Conservation (phyloP, 2,797 vertebrate genomes). For the Crypturellus tataupa region DNA sequence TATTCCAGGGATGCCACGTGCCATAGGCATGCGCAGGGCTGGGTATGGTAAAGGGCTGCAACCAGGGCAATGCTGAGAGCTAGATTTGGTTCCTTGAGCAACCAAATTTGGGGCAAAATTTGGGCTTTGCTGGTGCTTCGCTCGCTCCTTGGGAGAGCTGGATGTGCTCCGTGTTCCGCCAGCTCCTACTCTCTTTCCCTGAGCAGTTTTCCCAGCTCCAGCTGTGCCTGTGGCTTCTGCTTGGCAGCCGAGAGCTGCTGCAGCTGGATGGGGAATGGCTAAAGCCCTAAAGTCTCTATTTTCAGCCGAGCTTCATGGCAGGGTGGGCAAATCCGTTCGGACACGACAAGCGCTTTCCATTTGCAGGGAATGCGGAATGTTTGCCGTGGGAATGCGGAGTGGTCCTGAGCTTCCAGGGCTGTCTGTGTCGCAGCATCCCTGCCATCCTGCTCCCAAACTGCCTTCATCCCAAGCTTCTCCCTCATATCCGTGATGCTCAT, state of each 20-base stretch:
- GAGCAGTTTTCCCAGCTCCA: neutral
- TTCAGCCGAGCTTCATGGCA: neutral
- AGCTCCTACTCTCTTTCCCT: neutral
- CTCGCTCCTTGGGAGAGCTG: neutral
- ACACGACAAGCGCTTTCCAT: neutral
- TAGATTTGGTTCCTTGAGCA: neutral
- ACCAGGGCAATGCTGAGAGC: neutral
- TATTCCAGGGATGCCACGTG: neutral
- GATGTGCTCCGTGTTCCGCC: neutral
- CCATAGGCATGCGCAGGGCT: neutral
- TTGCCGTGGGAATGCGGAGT: too few species aligned
- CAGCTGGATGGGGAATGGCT: accelerated
- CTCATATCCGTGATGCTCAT: neutral
- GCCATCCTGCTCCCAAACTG: neutral
- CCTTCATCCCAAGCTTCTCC: neutral
- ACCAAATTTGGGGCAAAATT: too few species aligned
- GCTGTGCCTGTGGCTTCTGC: accelerated
- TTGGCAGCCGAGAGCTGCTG: neutral
- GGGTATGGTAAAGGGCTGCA: neutral
- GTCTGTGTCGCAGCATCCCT: neutral
- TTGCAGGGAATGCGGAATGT: neutral
- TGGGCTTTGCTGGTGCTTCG: neutral
- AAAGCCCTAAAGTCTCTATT: neutral
- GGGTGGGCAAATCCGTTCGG: neutral
- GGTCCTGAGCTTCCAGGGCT: too few species aligned